phyloP scores from a whole-genome alignment of 1,140 invertebrate species.

The Pogonus chalceus region DNA sequence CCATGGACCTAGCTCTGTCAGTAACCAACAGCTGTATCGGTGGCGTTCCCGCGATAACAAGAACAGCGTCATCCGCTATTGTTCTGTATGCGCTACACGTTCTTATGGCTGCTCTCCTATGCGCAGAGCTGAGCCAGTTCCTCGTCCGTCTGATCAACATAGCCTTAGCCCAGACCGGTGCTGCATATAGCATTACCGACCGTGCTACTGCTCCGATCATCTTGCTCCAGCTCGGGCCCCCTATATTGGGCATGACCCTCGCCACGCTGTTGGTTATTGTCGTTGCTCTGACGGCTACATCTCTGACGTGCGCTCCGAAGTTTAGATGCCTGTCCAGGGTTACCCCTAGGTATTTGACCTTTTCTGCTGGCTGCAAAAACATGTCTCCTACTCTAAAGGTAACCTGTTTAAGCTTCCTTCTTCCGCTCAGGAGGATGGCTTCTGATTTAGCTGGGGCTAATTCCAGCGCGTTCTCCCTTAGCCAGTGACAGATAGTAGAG shows the following conservation, averaged over 20 bases:
- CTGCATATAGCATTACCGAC: conserved; percentile 9
- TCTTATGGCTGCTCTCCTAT: background rate
- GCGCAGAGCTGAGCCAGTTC: background rate
- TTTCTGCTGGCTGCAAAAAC: background rate
- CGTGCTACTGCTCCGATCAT: background rate
- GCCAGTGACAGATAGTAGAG: background rate
- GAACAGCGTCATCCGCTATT: background rate
- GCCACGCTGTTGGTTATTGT: background rate
- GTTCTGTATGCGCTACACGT: conserved; percentile 4
- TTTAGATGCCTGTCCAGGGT: conserved; percentile 5
- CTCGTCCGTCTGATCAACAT: background rate
- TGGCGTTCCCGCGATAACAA: too few species aligned
- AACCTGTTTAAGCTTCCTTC: background rate
- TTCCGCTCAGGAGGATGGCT: conserved; percentile 12
- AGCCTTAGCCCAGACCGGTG: background rate
- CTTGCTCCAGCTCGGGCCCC: background rate
- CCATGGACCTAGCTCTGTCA: too few species aligned
- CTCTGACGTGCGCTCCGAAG: background rate
- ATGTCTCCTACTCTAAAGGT: background rate
- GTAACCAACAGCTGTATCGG: too few species aligned
- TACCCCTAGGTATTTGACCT: conserved; percentile 15
- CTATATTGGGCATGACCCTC: background rate
- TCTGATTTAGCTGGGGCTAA: conserved; percentile 16
- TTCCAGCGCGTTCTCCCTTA: conserved; percentile 1
- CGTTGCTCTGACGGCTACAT: background rate